These are phyloP conservation scores for Pluvialis apricaria DNA, from an alignment of 2,113 vertebrate species.

Conservation along the genomic window DNA sequence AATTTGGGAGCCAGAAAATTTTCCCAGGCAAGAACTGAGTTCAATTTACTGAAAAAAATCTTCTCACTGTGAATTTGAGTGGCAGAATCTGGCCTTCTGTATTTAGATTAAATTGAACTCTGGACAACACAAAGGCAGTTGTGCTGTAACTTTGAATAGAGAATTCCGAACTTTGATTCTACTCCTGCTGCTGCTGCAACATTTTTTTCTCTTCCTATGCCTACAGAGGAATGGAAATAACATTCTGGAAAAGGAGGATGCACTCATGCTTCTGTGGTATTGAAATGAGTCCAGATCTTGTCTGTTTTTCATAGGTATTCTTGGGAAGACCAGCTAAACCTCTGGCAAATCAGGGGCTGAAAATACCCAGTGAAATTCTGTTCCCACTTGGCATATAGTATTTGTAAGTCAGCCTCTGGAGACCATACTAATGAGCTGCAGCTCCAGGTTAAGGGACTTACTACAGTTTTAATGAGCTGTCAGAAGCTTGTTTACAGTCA, in stretches of 20 bases:
- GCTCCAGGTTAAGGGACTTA: neutral
- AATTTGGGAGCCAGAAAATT: neutral
- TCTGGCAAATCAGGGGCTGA: neutral
- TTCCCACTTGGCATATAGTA: neutral
- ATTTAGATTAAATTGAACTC: neutral
- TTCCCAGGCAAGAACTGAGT: neutral
- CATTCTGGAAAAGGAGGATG: neutral
- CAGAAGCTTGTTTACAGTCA: slow-evolving; percentile 33
- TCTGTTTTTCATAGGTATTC: slow-evolving; percentile 3
- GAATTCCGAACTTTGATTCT: slow-evolving; percentile 15
- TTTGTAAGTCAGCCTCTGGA: slow-evolving; percentile 7
- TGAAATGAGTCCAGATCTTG: slow-evolving; percentile 22
- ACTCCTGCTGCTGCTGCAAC: neutral
- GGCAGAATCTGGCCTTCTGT: neutral
- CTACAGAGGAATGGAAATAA: slow-evolving; percentile 3
- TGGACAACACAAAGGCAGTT: neutral
- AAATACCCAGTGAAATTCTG: neutral
- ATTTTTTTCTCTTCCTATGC: neutral
- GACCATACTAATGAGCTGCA: slow-evolving; percentile 27
- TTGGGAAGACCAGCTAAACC: slow-evolving; percentile 14
- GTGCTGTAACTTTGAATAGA: neutral
- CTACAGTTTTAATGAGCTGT: slow-evolving; percentile 27
- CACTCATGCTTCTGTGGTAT: neutral
- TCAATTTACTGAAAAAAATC: neutral
- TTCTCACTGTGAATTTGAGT: neutral